Conservation (phyloP, 2,113 vertebrate genomes). For the Myodes glareolus region DNA sequence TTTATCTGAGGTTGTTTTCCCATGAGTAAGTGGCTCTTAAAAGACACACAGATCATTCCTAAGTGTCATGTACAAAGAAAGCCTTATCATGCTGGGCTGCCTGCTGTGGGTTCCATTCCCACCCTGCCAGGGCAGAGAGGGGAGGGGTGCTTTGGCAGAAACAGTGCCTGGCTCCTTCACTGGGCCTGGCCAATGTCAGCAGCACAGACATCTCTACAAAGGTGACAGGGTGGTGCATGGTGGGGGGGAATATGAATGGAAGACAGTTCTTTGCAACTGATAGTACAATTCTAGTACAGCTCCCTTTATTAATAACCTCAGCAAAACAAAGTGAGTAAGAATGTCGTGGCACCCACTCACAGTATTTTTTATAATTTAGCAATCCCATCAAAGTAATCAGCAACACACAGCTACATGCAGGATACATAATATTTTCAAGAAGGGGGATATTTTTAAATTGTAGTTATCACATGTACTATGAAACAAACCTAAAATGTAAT, state of each 20-base stretch:
- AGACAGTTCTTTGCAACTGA: neutral
- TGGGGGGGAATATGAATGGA: slow-evolving; percentile 36
- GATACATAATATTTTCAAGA: neutral
- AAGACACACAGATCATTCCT: slow-evolving; percentile 66
- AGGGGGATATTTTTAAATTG: neutral
- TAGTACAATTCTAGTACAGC: neutral
- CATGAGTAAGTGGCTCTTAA: slow-evolving; percentile 37
- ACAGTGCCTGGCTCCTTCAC: slow-evolving; percentile 71
- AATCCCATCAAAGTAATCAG: neutral
- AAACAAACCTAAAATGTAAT: neutral
- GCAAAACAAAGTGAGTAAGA: neutral
- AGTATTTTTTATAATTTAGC: slow-evolving; percentile 61
- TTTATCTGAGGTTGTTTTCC: neutral
- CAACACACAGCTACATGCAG: neutral
- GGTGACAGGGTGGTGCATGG: slow-evolving; percentile 56
- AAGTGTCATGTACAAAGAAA: slow-evolving; percentile 68
- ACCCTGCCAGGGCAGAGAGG: slow-evolving; percentile 61
- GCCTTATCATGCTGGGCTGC: slow-evolving; percentile 70
- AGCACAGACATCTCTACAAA: slow-evolving; percentile 74
- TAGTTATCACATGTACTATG: neutral
- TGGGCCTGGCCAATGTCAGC: slow-evolving; percentile 71
- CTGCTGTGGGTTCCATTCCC: slow-evolving; percentile 75
- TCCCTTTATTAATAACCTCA: neutral
- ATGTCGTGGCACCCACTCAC: slow-evolving; percentile 19
- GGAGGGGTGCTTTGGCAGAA: neutral